A percentile compares a stretch with the other conserved stretches of the same genome.
phyloP scores from a whole-genome alignment of 1,140 invertebrate species.

The Drosophila pallidifrons region DNA sequence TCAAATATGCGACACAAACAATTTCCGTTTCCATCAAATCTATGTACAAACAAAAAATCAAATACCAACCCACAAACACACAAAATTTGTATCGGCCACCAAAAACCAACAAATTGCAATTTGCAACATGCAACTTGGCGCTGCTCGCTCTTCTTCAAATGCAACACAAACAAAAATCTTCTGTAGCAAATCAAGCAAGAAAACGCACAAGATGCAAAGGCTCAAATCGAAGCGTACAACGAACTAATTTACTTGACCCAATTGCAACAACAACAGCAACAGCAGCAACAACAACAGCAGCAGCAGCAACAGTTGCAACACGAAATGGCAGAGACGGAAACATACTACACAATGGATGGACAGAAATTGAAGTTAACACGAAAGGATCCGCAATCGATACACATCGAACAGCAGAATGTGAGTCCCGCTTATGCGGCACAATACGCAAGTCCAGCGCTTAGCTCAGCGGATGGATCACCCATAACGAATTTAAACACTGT shows the following conservation, averaged over 20 bases:
- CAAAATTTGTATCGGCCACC: conserved; percentile 6
- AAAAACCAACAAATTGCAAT: no score
- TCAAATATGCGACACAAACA: conserved; percentile 49
- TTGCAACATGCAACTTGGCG: conserved; percentile 6
- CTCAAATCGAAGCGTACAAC: conserved; percentile 81
- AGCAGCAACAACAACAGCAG: conserved; percentile 76
- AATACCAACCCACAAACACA: conserved; percentile 14
- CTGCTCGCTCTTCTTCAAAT: conserved; percentile 15
- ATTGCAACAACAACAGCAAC: conserved; percentile 77
- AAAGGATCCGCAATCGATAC: conserved; percentile 67
- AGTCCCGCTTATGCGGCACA: conserved; percentile 78
- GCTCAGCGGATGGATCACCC: conserved; percentile 77
- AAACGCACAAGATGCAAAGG: conserved; percentile 69
- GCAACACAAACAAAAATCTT: conserved; percentile 6
- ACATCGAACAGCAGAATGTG: conserved; percentile 67
- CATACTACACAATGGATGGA: conserved; percentile 72
- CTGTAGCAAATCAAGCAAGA: conserved; percentile 83
- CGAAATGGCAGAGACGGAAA: conserved; percentile 49
- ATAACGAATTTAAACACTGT: conserved; percentile 77
- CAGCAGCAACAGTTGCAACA: conserved; percentile 64
- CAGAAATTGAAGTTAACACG: conserved; percentile 69
- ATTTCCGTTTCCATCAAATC: conserved; percentile 72
- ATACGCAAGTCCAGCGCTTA: conserved; percentile 76
- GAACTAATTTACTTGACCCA: conserved; percentile 80
- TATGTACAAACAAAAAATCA: conserved; percentile 45